Percentiles rank a stretch among this genome's conserved stretches.
These are phyloP conservation scores for Gadus chalcogrammus DNA, from an alignment of 2,113 vertebrate species.

Conservation along the genomic window DNA sequence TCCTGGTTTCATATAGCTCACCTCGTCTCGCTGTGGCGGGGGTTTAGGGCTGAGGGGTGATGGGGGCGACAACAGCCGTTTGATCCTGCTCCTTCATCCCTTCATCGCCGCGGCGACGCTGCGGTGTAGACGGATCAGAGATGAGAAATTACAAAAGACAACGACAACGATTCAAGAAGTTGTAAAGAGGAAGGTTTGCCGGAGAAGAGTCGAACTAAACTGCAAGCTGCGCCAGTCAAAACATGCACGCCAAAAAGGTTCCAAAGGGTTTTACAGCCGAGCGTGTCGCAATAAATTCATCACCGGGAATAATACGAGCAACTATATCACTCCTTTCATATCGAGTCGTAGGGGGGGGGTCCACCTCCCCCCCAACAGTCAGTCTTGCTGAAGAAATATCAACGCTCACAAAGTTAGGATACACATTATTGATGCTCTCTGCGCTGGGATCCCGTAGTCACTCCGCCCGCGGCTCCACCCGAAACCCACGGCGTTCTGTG, in stretches of 20 bases:
- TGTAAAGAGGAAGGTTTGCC: slow-evolving; percentile 22
- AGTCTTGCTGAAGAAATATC: slow-evolving; percentile 31
- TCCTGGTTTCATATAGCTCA: slow-evolving; percentile 54
- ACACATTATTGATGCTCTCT: slow-evolving; percentile 12
- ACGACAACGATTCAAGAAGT: slow-evolving; percentile 45
- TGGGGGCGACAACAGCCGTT: slow-evolving; percentile 48
- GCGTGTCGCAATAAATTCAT: slow-evolving; percentile 47
- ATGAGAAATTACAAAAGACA: slow-evolving; percentile 54
- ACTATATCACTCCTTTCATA: slow-evolving; percentile 47
- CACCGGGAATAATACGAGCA: slow-evolving; percentile 30
- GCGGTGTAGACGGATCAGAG: slow-evolving; percentile 51
- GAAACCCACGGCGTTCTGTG: too few relatives aligned
- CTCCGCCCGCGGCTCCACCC: too few relatives aligned
- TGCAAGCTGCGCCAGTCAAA: slow-evolving; percentile 8
- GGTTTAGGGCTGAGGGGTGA: slow-evolving; percentile 41
- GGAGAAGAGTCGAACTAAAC: slow-evolving; percentile 26
- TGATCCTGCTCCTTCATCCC: slow-evolving; percentile 29
- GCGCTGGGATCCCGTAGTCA: too few relatives aligned
- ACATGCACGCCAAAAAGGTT: slow-evolving; percentile 15
- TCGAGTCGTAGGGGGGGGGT: slow-evolving; percentile 42
- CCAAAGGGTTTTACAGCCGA: slow-evolving; percentile 31
- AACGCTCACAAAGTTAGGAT: neutral
- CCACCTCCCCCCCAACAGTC: slow-evolving; percentile 23
- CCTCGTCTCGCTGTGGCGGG: slow-evolving; percentile 31
- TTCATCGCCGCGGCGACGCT: neutral